These are phyloP conservation scores for Steinernema khuongi DNA, from an alignment of 1,140 invertebrate species.

Conservation along the genomic window DNA sequence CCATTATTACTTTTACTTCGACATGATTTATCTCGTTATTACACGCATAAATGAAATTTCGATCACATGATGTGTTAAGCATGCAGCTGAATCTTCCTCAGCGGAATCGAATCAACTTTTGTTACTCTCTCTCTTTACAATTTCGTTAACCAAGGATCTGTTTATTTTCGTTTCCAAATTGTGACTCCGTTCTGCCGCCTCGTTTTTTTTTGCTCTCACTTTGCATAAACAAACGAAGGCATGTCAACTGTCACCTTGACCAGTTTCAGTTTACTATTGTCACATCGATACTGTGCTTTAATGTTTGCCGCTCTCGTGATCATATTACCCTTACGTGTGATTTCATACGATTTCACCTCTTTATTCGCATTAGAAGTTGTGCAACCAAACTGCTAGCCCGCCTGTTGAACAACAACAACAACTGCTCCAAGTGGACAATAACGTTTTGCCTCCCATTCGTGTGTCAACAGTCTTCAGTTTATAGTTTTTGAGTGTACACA, in stretches of 20 bases:
- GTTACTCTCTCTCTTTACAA: no score
- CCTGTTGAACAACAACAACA: not conserved
- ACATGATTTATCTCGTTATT: not conserved
- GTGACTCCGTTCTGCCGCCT: not conserved
- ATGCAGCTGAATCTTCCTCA: no score
- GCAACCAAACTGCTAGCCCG: not conserved
- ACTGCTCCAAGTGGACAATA: not conserved
- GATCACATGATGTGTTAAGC: no score
- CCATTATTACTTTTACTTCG: no score
- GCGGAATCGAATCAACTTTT: no score
- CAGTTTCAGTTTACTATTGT: not conserved
- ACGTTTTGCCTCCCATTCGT: not conserved
- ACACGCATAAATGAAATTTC: not conserved
- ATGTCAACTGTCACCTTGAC: conserved; percentile 9
- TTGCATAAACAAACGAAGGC: not conserved
- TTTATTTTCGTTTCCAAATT: not conserved
- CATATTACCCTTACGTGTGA: no score
- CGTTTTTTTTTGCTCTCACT: not conserved
- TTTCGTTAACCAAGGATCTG: conserved; percentile 12
- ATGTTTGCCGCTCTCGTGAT: no score
- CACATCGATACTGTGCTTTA: no score
- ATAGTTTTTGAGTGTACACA: no score
- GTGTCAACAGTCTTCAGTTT: no score
- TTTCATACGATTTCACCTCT: no score
- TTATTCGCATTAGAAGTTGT: not conserved